A percentile compares a stretch with the other conserved stretches of the same genome.
Evolutionary conservation across 2,888 invertebrate genomes (phyloP).

Genomic region (Microctonus brassicae): DNA sequence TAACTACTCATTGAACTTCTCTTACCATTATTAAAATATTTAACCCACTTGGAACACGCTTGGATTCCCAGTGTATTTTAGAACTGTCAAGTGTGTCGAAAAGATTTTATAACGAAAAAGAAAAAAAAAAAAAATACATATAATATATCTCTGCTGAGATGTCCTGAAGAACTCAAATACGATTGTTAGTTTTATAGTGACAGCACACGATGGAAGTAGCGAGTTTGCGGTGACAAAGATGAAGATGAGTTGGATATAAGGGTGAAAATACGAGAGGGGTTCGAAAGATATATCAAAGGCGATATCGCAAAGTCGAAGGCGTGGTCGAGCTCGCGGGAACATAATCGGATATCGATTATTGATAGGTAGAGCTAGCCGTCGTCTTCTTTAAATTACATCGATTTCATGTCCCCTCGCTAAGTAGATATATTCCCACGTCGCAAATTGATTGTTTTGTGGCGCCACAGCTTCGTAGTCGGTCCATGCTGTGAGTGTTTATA

Average conservation of each 20-base stretch:
- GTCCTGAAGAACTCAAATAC: slow-evolving; percentile 15
- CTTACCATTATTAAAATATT: too few species aligned
- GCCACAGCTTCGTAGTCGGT: slow-evolving; percentile 26
- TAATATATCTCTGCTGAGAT: slow-evolving; percentile 14
- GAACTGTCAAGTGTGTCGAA: background rate
- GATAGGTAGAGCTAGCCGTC: slow-evolving; percentile 36
- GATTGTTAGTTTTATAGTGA: slow-evolving; percentile 28
- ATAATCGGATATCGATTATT: slow-evolving; percentile 45
- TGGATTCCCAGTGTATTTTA: too few species aligned
- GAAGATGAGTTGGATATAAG: slow-evolving; percentile 4
- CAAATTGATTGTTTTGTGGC: slow-evolving; percentile 42
- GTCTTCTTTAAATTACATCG: slow-evolving; percentile 38
- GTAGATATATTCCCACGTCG: slow-evolving; percentile 38
- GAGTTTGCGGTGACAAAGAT: background rate
- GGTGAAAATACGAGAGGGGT: background rate
- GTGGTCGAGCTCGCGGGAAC: slow-evolving; percentile 33
- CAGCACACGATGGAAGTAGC: background rate
- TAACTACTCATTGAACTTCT: too few species aligned
- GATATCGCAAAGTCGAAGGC: slow-evolving; percentile 36
- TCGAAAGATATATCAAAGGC: slow-evolving; percentile 10
- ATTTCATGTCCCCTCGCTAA: slow-evolving; percentile 31
- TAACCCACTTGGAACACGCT: too few species aligned
- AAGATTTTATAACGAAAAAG: slow-evolving; percentile 8
- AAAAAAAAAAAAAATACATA: too few species aligned
- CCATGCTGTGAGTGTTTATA: background rate